A percentile compares a stretch with the other conserved stretches of the same genome.
These are phyloP conservation scores for Mythimna pallens DNA, from an alignment of 2,888 invertebrate genomes.

Conservation along the genomic window DNA sequence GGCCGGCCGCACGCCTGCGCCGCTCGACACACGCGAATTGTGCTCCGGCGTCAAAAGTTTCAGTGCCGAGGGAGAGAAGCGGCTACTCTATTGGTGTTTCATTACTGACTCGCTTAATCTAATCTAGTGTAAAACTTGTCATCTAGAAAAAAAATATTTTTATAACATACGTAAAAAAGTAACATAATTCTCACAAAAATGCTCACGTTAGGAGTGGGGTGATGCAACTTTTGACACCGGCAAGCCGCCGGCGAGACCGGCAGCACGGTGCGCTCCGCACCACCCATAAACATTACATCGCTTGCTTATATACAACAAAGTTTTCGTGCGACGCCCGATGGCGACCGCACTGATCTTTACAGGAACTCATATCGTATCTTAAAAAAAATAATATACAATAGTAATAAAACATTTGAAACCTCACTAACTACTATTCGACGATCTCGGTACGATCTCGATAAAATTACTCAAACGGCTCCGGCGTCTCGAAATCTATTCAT, in stretches of 20 bases:
- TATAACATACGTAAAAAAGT: slow-evolving; percentile 88
- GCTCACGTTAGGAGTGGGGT: slow-evolving; percentile 88
- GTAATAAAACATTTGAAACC: slow-evolving; percentile 91
- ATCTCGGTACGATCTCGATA: slow-evolving; percentile 88
- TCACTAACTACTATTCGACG: slow-evolving; percentile 90
- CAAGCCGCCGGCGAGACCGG: slow-evolving; percentile 53
- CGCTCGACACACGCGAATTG: slow-evolving; percentile 71
- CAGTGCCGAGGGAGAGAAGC: slow-evolving; percentile 89
- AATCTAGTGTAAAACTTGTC: slow-evolving; percentile 90
- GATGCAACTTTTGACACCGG: slow-evolving; percentile 84
- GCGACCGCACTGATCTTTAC: slow-evolving; percentile 85
- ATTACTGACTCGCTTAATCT: slow-evolving; percentile 90
- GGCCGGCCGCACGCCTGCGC: slow-evolving; percentile 51
- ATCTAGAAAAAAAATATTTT: slow-evolving; percentile 87
- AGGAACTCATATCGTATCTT: slow-evolving; percentile 91
- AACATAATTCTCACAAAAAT: slow-evolving; percentile 90
- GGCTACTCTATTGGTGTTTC: slow-evolving; percentile 91
- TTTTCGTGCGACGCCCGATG: slow-evolving; percentile 78
- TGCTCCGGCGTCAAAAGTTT: slow-evolving; percentile 87
- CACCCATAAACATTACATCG: slow-evolving; percentile 79
- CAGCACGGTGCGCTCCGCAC: slow-evolving; percentile 63
- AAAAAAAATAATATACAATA: slow-evolving; percentile 89
- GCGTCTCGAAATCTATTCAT: slow-evolving; percentile 90
- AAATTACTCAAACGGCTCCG: slow-evolving; percentile 89
- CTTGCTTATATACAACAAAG: slow-evolving; percentile 89